Base-by-base conservation (phyloP, 2,797 vertebrate species). In the Synaphobranchus kaupii region DNA sequence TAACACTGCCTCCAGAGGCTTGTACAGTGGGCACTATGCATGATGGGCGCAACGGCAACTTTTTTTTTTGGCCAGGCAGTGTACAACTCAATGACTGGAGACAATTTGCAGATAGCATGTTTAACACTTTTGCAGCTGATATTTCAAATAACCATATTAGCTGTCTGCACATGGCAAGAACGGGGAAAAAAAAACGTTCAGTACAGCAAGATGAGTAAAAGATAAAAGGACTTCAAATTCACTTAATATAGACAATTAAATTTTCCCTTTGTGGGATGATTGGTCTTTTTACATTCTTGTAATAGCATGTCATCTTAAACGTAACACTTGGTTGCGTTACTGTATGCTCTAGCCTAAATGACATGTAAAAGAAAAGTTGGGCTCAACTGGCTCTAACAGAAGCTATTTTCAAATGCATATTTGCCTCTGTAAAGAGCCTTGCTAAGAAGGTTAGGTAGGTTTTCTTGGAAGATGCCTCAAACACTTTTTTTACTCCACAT, bases 401-500 rank as follows among this genome's bases (percentile, higher is more conserved):
- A 48, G 78, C 47, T 81, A 81, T 81, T 81, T 81, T 81, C 10
- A 7, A 50, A 22, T 50, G 25, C 78, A 50, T 50, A 81, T 81
- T n/a, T 25, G 78, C n/a, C 78, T 81, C 78, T 81, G 47, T 50
- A 81, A 81, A 22, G 3, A 50, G 22, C 44, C 78, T 22, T 50
- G 20, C 78, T 50, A 50, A 81, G 78, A n/a, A 50, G 78, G 78
- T 81, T 47, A 81, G 22, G 44, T 81, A 25, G 44, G 78, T 34
- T n/a, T 81, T 81, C 78, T 47, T 81, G 47, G 78, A 81, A 50
- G 44, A 81, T 81, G 44, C 47, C 50, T 81, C 78, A 81, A 81
- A 81, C 78, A 81, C 47, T 22, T 50, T 34, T 44, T n/a, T 7
- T 15, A 47, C 6, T 68, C 63, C 86, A 56, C 66, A 87, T 63